phyloP scores from a whole-genome alignment of 2,888 invertebrate species.

The Stenodera caucasica region DNA sequence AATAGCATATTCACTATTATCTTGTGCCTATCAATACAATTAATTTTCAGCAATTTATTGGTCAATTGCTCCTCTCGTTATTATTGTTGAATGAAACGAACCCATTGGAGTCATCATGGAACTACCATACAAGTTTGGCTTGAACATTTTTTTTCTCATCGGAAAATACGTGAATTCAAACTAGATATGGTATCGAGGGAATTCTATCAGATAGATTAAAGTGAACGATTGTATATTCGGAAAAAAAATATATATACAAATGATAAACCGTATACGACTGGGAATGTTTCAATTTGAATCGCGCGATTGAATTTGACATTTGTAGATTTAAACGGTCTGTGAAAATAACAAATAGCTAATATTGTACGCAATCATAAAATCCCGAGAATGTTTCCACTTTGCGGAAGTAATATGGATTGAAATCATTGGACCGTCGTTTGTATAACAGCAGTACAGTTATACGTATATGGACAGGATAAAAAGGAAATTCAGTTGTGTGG shows the following conservation, averaged over 20 bases:
- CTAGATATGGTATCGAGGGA: neutral
- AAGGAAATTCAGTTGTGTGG: neutral
- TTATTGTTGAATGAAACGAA: neutral
- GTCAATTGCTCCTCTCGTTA: neutral
- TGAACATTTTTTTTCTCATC: too few relatives aligned
- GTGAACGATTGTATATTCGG: neutral
- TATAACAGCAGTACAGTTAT: constrained; percentile 11
- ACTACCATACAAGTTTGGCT: neutral
- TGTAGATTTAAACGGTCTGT: constrained; percentile 46
- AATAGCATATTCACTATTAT: neutral
- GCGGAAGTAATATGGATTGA: constrained; percentile 45
- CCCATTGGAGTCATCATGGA: neutral
- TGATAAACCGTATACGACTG: constrained; percentile 20
- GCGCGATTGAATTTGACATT: constrained; percentile 45
- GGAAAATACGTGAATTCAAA: neutral
- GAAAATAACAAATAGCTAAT: constrained; percentile 49
- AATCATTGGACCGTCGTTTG: constrained; percentile 38
- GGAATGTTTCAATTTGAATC: constrained; percentile 29
- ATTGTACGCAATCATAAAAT: constrained; percentile 46
- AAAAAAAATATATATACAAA: neutral
- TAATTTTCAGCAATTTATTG: too few relatives aligned
- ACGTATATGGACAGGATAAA: neutral
- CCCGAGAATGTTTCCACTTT: constrained; percentile 46
- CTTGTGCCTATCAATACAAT: neutral
- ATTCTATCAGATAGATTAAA: constrained; percentile 7